A percentile compares a stretch with the other conserved stretches of the same genome.
phyloP scores from a whole-genome alignment of 2,888 invertebrate genomes.

The Coelogynopora nodosa region DNA sequence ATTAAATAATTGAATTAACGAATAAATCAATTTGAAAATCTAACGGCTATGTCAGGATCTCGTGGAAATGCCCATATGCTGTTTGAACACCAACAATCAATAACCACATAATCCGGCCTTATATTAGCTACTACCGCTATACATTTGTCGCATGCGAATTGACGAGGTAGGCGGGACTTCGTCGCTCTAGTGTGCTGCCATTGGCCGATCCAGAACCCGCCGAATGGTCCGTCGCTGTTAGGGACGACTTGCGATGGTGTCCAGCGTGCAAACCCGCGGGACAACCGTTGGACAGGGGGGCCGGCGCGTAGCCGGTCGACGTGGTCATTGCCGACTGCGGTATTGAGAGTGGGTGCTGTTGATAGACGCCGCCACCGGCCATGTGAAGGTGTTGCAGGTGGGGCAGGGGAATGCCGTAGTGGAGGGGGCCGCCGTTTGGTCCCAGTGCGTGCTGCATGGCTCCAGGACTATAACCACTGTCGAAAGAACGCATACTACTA shows the following conservation, averaged over 20 bases:
- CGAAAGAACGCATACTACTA: neutral
- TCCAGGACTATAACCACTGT: neutral
- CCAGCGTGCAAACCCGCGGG: neutral
- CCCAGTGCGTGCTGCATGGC: neutral
- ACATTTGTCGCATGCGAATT: neutral
- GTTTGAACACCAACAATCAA: too few species aligned
- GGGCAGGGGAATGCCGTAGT: neutral
- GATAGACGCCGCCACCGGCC: neutral
- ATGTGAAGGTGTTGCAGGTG: neutral
- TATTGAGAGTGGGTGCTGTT: neutral
- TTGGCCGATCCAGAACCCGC: neutral
- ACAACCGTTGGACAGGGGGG: neutral
- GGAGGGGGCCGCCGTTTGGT: neutral
- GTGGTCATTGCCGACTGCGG: neutral
- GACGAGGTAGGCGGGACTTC: slow-evolving; percentile 7
- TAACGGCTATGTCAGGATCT: too few species aligned
- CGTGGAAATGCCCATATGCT: too few species aligned
- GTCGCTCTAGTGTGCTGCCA: neutral
- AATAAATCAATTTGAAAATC: neutral
- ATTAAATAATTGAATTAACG: neutral
- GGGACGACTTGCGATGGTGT: neutral
- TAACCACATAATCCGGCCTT: too few species aligned
- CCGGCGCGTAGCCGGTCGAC: neutral
- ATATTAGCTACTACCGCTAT: neutral
- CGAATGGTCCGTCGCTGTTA: neutral